These are phyloP conservation scores for Epirrhoe tristata DNA, from an alignment of 2,888 invertebrate species.

Conservation along the genomic window DNA sequence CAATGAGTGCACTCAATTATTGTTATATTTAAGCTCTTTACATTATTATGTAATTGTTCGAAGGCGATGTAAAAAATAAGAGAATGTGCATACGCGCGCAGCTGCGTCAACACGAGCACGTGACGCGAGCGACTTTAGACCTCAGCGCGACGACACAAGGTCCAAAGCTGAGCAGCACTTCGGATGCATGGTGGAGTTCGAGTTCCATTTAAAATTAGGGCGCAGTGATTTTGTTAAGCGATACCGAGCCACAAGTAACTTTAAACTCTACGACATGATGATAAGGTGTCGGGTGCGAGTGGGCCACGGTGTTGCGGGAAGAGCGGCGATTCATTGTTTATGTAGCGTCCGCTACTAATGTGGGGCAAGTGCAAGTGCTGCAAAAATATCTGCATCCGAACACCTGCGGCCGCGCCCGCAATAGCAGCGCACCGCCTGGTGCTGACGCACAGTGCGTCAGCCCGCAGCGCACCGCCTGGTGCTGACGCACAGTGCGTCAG, in stretches of 20 bases:
- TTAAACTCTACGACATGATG: not conserved
- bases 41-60: slow-evolving; percentile 69
- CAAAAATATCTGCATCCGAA: slow-evolving; percentile 37
- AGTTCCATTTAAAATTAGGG: slow-evolving; percentile 23
- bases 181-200: not conserved
- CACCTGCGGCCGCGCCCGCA: not conserved
- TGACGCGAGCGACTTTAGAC: not conserved
- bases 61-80: slow-evolving; percentile 52
- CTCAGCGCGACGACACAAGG: not conserved
- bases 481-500: not conserved
- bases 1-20: slow-evolving; percentile 64
- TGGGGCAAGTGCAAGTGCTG: slow-evolving; percentile 26
- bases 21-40: slow-evolving; percentile 74
- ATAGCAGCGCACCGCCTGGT: not conserved
- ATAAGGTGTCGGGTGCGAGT: not conserved
- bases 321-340: slow-evolving; percentile 33
- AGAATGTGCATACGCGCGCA: slow-evolving; percentile 28
- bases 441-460: not conserved
- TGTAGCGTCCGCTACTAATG: not conserved
- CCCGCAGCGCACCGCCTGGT: not conserved
- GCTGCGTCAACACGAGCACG: slow-evolving; percentile 22
- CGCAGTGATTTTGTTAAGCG: slow-evolving; percentile 16
- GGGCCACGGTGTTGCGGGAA: not conserved
- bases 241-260: not conserved
- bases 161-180: not conserved